Evolutionary conservation across 2,888 invertebrate species (phyloP).

Genomic region (Conchocele bisecta): DNA sequence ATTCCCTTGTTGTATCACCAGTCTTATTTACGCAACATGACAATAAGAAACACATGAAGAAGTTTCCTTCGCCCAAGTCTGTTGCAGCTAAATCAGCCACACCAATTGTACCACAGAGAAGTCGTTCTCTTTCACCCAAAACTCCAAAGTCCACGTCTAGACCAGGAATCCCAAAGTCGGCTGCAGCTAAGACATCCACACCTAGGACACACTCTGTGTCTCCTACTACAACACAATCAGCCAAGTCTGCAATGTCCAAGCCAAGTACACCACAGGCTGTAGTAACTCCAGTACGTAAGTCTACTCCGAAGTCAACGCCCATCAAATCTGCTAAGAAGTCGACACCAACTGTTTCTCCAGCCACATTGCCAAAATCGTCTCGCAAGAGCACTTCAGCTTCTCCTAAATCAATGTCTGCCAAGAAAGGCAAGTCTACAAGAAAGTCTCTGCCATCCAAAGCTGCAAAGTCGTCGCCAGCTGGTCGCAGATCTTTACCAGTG

Average conservation of each 20-base stretch:
- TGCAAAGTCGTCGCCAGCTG: too few relatives aligned
- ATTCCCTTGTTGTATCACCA: too few relatives aligned
- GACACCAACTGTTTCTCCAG: slow-evolving; percentile 20
- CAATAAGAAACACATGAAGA: too few relatives aligned
- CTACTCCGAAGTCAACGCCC: background rate
- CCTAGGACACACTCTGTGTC: background rate
- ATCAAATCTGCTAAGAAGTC: slow-evolving; percentile 3
- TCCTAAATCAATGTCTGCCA: background rate
- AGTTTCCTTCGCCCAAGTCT: background rate
- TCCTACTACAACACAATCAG: background rate
- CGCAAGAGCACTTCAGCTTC: background rate
- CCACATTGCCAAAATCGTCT: slow-evolving; percentile 1
- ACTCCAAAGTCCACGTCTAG: slow-evolving; percentile 15
- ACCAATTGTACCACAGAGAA: background rate
- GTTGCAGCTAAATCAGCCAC: background rate
- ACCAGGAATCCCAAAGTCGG: slow-evolving; percentile 18
- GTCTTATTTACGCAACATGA: too few relatives aligned
- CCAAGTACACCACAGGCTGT: too few relatives aligned
- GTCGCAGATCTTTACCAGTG: background rate
- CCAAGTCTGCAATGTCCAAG: slow-evolving; percentile 12
- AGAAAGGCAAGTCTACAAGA: slow-evolving; percentile 36
- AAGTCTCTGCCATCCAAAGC: slow-evolving; percentile 6
- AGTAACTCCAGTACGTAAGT: background rate
- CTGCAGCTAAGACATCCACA: background rate
- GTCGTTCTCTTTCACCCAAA: background rate